A percentile compares a stretch with the other conserved stretches of the same genome.
These are phyloP conservation scores for Oscheius onirici DNA, from an alignment of 2,888 invertebrate species.

Conservation along the genomic window DNA sequence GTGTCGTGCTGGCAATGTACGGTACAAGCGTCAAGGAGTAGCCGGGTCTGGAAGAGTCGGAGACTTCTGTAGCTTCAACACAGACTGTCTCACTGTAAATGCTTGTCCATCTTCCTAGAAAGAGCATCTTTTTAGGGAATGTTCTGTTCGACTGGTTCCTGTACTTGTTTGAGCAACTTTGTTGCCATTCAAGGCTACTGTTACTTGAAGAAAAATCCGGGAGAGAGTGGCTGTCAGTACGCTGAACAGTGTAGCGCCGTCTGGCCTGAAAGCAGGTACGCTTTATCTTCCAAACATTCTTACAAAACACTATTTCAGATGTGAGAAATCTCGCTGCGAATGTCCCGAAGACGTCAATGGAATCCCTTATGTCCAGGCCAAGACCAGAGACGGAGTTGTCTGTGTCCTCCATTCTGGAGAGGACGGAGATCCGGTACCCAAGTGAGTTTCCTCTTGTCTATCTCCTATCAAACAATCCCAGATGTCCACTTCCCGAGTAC, in stretches of 20 bases:
- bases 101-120: too few species aligned
- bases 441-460: conserved; percentile 30
- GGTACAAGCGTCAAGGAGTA: conserved; percentile 69
- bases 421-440: conserved; percentile 69
- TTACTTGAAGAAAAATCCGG: conserved; percentile 70
- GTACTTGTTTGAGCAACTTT: conserved; percentile 70
- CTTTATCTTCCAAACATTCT: neutral
- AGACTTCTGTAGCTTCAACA: conserved; percentile 71
- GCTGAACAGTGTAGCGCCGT: conserved; percentile 69
- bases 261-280: conserved; percentile 64
- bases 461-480: conserved; percentile 23
- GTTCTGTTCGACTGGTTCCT: conserved; percentile 71
- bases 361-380: conserved; percentile 69
- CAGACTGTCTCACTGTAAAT: conserved; percentile 68
- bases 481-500: conserved; percentile 64
- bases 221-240: conserved; percentile 70
- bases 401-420: conserved; percentile 70
- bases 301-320: conserved; percentile 39
- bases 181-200: conserved; percentile 71
- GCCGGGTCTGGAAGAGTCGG: conserved; percentile 70
- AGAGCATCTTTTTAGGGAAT: conserved; percentile 67
- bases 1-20: conserved; percentile 59
- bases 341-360: conserved; percentile 71
- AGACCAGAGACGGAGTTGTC: conserved; percentile 69
- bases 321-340: conserved; percentile 69